phyloP scores from a whole-genome alignment of 2,888 invertebrate species.

The Camptogramma bilineatum region DNA sequence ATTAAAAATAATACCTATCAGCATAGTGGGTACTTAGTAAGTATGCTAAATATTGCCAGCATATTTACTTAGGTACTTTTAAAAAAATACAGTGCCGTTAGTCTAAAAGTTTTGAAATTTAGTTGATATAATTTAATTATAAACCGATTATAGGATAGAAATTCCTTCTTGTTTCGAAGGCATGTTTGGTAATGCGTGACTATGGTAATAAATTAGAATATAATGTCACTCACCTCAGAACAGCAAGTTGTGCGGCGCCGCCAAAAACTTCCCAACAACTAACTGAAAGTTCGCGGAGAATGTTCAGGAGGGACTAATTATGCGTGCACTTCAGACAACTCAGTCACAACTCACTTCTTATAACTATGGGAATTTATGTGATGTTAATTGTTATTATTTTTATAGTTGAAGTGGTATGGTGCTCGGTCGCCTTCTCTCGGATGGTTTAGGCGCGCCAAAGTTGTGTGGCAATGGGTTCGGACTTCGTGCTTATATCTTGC shows the following conservation, averaged over 20 bases:
- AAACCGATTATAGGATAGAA: neutral
- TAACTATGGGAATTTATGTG: constrained; percentile 18
- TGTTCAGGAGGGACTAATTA: constrained; percentile 50
- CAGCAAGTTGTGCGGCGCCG: constrained; percentile 51
- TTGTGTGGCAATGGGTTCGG: constrained; percentile 73
- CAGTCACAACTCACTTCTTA: constrained; percentile 58
- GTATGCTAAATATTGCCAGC: no score
- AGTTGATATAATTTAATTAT: neutral
- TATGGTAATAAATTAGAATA: constrained; percentile 47
- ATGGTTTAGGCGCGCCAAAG: constrained; percentile 80
- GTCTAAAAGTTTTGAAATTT: neutral
- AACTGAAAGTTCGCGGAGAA: constrained; percentile 59
- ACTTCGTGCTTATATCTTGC: constrained; percentile 78
- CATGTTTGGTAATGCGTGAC: constrained; percentile 27
- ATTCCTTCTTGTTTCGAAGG: neutral
- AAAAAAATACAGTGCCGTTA: neutral
- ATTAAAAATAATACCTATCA: no score
- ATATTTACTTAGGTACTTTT: neutral
- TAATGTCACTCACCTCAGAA: constrained; percentile 54
- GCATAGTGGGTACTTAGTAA: no score
- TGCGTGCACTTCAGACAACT: constrained; percentile 57
- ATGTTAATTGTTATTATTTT: constrained; percentile 26
- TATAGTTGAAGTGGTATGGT: constrained; percentile 43
- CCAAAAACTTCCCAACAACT: constrained; percentile 64
- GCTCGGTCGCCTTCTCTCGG: constrained; percentile 65